phyloP scores from a whole-genome alignment of 2,888 invertebrate genomes.

The Linnaemya vulpina region DNA sequence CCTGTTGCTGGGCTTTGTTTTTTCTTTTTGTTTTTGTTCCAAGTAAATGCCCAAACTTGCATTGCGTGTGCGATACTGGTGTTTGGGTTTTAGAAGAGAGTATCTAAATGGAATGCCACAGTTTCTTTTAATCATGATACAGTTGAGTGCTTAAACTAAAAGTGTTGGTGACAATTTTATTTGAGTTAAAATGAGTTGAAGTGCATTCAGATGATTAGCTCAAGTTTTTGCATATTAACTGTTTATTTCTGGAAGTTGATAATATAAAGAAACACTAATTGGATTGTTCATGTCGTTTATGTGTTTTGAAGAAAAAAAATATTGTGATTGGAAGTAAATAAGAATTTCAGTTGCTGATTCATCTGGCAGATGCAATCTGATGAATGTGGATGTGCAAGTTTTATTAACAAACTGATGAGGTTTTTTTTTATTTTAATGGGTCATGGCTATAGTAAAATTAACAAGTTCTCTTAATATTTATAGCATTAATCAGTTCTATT shows the following conservation, averaged over 20 bases:
- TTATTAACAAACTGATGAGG: too few relatives aligned
- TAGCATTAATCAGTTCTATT: too few relatives aligned
- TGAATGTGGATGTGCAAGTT: too few relatives aligned
- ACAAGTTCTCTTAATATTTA: too few relatives aligned
- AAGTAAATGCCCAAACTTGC: neutral
- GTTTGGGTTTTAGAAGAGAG: neutral
- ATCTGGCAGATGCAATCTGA: too few relatives aligned
- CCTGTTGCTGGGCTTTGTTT: conserved; percentile 45
- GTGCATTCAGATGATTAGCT: neutral
- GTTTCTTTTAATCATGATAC: conserved; percentile 1
- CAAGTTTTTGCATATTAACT: neutral
- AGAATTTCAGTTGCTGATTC: too few relatives aligned
- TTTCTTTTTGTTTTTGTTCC: neutral
- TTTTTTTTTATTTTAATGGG: too few relatives aligned
- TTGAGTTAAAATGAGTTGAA: neutral
- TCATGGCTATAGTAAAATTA: too few relatives aligned
- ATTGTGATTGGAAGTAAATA: too few relatives aligned
- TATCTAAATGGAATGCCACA: conserved; percentile 3
- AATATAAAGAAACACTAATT: neutral
- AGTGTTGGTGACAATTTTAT: neutral
- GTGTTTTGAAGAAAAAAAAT: too few relatives aligned
- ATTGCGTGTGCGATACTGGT: conserved; percentile 7
- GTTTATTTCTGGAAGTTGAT: neutral
- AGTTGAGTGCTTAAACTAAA: neutral
- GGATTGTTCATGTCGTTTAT: too few relatives aligned